Evolutionary conservation across 2,113 vertebrate species (phyloP), one percentile per base, ranked within the genome.

Genomic region (Osmerus mordax): DNA sequence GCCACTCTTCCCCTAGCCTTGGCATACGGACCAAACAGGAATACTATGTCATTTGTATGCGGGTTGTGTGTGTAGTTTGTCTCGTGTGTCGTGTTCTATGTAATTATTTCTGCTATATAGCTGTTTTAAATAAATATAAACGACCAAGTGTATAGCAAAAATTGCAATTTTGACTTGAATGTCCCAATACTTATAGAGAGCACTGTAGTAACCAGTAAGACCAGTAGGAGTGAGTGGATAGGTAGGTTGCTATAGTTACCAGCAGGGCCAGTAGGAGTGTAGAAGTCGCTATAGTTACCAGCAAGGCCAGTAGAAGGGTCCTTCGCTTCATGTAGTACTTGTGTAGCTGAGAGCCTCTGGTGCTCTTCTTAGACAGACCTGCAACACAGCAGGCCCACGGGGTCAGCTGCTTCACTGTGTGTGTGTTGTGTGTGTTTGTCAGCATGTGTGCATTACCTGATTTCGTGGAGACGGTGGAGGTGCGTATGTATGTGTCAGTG

Each of bases 261-360:
- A 99, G 84, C 77, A 11, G 41, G 41, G 41, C 41, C 41, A 47
- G 9, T 47, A 11, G 41, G 41, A 47, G 41, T 47, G 41, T 47
- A 47, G 41, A 47, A 7, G 41, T 47, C 1, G 41, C 41, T 47
- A 47, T 21, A 61, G 59, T 61, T 88, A 98, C 97, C 94, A 99
- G 83, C 77, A 99, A 80, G 0, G 97, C 96, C 2, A 98, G 88
- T 60, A 99, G 84, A 15, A 99, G 90, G 0, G 96, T 97, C 67
- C 96, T 92, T 47, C 96, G 93, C 72, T 98, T 99, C 96, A 98
- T 99, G 85, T 97, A 99, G 87, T 99, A 99, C 78, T 97, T 98
- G 85, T 99, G 97, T 12, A 99, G 90, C 87, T 98, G 96, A 1
- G 95, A 93, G n/a, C 97, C 96, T 81, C 95, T 85, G 89, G 96